Percentiles rank a stretch among this genome's conserved stretches.
These are phyloP conservation scores for Ochropacha duplaris DNA, from an alignment of 2,888 invertebrate species.

Conservation along the genomic window DNA sequence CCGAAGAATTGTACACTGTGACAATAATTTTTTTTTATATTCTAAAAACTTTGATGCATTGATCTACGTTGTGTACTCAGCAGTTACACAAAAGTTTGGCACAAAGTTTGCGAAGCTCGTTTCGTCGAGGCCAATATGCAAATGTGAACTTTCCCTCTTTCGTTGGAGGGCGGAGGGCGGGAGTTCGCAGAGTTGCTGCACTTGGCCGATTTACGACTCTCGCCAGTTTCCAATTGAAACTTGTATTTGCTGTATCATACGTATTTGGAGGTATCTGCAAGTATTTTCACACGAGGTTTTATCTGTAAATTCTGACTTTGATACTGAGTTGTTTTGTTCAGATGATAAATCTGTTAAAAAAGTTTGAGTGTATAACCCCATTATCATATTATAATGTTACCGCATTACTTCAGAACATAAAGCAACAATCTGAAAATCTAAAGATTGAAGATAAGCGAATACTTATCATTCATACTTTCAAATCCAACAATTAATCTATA, in stretches of 20 bases:
- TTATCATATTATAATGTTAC: no score
- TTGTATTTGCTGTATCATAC: conserved; percentile 32
- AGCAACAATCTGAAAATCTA: no score
- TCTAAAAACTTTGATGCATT: neutral
- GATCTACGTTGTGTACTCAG: neutral
- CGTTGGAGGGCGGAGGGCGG: conserved; percentile 34
- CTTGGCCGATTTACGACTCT: conserved; percentile 75
- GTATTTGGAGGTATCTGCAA: conserved; percentile 3
- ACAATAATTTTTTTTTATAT: no score
- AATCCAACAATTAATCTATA: neutral
- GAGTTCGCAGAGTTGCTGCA: conserved; percentile 45
- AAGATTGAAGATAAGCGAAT: neutral
- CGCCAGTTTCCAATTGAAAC: conserved; percentile 57
- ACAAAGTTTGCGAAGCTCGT: conserved; percentile 37
- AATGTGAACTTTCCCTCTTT: conserved; percentile 76
- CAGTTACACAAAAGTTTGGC: conserved; percentile 35
- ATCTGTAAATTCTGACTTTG: no score
- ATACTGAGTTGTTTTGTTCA: no score
- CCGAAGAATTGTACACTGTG: no score
- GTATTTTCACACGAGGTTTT: no score
- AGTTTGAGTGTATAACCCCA: no score
- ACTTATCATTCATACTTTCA: neutral
- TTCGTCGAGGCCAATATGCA: conserved; percentile 61
- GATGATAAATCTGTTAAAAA: no score
- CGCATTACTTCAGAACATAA: no score